These are phyloP conservation scores for Drosophila quasianomalipes DNA, from an alignment of 2,888 invertebrate genomes.

Conservation along the genomic window DNA sequence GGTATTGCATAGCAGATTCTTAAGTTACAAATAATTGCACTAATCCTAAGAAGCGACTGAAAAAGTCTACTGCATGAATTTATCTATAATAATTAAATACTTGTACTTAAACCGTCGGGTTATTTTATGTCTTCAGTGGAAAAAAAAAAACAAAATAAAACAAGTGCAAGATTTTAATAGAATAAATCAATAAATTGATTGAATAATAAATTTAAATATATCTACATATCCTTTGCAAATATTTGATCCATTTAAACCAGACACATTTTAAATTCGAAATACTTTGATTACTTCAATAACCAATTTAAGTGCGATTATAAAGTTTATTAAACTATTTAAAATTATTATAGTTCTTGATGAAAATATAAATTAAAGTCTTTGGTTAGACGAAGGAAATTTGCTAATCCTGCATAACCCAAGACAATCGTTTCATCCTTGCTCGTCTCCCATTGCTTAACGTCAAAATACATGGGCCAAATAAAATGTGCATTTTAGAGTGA, in stretches of 20 bases:
- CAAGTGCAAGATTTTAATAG: neutral
- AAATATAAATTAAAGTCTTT: neutral
- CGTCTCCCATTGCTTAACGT: slow-evolving; percentile 30
- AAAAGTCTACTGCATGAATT: neutral
- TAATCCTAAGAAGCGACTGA: neutral
- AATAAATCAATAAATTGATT: neutral
- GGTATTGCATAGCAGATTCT: neutral
- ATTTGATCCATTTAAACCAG: neutral
- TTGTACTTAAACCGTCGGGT: accelerated
- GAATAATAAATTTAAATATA: neutral
- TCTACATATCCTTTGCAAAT: neutral
- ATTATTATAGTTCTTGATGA: too few species aligned
- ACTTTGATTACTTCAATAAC: neutral
- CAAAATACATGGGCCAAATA: slow-evolving; percentile 64
- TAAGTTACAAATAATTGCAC: neutral
- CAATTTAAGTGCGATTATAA: neutral
- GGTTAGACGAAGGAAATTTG: neutral
- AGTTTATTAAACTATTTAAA: neutral
- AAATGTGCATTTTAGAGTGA: slow-evolving; percentile 75
- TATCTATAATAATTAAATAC: neutral
- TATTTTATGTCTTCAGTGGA: neutral
- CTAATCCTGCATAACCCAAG: slow-evolving; percentile 18
- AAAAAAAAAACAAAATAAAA: neutral
- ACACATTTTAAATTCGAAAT: neutral
- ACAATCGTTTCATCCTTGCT: slow-evolving; percentile 15